Evolutionary conservation across 2,888 invertebrate genomes (phyloP).

Genomic region (Nomada hirtipes): DNA sequence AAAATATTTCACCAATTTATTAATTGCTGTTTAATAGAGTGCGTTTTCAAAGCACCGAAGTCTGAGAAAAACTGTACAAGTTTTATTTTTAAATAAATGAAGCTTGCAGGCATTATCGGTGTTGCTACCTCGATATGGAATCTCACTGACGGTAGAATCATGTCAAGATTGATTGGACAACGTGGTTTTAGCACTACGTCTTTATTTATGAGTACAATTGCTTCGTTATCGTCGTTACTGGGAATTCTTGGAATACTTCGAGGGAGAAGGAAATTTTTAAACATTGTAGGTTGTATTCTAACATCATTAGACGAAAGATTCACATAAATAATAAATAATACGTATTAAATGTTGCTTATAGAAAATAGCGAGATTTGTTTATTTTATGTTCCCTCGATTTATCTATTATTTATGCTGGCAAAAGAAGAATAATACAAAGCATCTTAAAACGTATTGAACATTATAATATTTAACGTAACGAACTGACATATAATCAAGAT

Average conservation of each 20-base stretch:
- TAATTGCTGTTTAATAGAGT: too few species aligned
- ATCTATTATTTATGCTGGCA: neutral
- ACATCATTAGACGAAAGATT: neutral
- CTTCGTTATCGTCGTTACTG: conserved; percentile 62
- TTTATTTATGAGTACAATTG: conserved; percentile 66
- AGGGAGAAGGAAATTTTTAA: conserved; percentile 62
- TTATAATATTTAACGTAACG: neutral
- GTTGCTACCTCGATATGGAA: conserved; percentile 73
- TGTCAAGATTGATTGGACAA: conserved; percentile 73
- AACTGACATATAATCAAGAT: too few species aligned
- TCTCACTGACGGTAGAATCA: conserved; percentile 70
- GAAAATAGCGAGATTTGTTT: neutral
- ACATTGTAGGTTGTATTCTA: conserved; percentile 59
- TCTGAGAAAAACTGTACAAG: neutral
- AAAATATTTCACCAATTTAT: too few species aligned
- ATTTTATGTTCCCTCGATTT: neutral
- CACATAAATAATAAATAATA: neutral
- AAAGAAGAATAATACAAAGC: neutral
- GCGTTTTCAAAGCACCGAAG: too few species aligned
- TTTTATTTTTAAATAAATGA: conserved; percentile 14
- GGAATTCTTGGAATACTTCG: conserved; percentile 73
- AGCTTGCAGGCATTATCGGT: conserved; percentile 75
- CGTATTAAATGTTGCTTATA: neutral
- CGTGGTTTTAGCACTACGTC: conserved; percentile 69
- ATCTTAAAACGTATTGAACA: neutral